Percentiles rank a stretch among this genome's conserved stretches.
phyloP scores from a whole-genome alignment of 1,140 invertebrate species.

The Oscheius sp. region DNA sequence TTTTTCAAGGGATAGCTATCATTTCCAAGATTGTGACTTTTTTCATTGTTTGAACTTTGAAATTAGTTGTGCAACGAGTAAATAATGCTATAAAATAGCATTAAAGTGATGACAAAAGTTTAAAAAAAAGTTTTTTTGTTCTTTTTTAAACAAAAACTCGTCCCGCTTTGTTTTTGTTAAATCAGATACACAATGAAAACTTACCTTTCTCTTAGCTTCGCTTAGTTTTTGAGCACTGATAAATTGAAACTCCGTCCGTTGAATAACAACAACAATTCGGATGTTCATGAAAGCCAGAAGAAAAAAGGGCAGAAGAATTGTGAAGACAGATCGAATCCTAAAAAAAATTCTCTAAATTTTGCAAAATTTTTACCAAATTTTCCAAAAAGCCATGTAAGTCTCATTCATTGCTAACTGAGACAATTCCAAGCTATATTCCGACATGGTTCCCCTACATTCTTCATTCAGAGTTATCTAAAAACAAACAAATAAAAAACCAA shows the following conservation, averaged over 20 bases:
- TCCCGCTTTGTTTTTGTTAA: too few species aligned
- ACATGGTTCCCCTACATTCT: constrained; percentile 47
- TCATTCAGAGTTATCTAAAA: constrained; percentile 44
- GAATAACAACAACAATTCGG: constrained; percentile 44
- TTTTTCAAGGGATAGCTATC: too few species aligned
- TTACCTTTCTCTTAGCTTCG: constrained; percentile 47
- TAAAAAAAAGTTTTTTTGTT: too few species aligned
- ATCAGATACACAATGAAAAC: too few species aligned
- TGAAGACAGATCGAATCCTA: constrained; percentile 42
- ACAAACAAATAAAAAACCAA: not conserved
- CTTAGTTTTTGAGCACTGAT: constrained; percentile 37
- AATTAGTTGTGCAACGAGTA: too few species aligned
- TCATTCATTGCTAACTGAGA: constrained; percentile 39
- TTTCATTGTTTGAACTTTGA: too few species aligned
- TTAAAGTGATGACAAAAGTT: not conserved
- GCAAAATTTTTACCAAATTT: constrained; percentile 44
- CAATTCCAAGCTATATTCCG: constrained; percentile 43
- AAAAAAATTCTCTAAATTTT: constrained; percentile 22
- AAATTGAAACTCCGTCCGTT: constrained; percentile 31
- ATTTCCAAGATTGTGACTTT: too few species aligned
- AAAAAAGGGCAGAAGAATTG: constrained; percentile 52
- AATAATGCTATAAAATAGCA: not conserved
- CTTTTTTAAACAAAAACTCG: not conserved
- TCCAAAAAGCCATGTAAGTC: constrained; percentile 41
- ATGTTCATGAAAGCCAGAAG: constrained; percentile 48